Evolutionary conservation across 2,888 invertebrate species (phyloP).

Genomic region (Antheraea assamensis): DNA sequence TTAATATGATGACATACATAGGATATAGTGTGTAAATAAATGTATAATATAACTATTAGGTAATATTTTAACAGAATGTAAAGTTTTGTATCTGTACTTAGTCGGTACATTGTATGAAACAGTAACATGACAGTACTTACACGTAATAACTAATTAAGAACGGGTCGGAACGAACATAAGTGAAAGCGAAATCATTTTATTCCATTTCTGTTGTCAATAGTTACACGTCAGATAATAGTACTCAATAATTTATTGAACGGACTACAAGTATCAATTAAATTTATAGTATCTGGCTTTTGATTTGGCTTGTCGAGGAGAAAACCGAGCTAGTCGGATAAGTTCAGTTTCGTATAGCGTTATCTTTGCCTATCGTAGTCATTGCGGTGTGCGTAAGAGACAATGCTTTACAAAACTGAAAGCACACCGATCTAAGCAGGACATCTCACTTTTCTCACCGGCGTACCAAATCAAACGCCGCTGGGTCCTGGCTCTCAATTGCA

Average conservation of each 20-base stretch:
- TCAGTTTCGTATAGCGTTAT: too few species aligned
- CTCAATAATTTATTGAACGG: not conserved
- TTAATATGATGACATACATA: not conserved
- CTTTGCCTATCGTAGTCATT: too few species aligned
- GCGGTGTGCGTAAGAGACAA: too few species aligned
- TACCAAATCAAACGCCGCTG: too few species aligned
- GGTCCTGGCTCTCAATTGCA: too few species aligned
- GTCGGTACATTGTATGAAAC: conserved; percentile 2
- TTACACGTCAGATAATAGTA: not conserved
- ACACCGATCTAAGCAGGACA: too few species aligned
- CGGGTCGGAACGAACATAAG: conserved; percentile 27
- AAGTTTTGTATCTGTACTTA: not conserved
- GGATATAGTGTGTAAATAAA: not conserved
- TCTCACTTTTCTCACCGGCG: too few species aligned
- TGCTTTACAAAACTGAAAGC: too few species aligned
- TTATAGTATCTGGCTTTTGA: not conserved
- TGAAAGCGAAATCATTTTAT: conserved; percentile 42
- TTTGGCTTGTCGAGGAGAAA: too few species aligned
- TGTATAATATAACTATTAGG: not conserved
- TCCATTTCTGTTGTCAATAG: conserved; percentile 25
- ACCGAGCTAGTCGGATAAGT: too few species aligned
- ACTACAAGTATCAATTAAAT: not conserved
- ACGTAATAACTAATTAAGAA: conserved; percentile 13
- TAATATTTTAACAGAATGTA: not conserved
- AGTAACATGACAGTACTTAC: conserved; percentile 10